phyloP scores from a whole-genome alignment of 2,797 vertebrate species.

The Lophotriccus pileatus region DNA sequence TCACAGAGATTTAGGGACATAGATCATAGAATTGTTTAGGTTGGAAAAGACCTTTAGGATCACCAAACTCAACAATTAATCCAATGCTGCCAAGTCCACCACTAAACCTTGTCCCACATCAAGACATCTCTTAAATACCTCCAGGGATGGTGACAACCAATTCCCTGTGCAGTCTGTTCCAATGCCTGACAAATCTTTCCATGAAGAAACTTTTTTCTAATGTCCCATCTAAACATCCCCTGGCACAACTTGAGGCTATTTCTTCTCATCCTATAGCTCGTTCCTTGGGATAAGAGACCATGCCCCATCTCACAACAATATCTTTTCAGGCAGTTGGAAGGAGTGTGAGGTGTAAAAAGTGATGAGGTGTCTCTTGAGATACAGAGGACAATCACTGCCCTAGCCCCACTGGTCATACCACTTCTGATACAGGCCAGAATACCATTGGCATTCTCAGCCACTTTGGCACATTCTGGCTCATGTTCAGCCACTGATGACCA shows the following conservation, averaged over 20 bases:
- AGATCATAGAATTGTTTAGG: background rate
- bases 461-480: accelerated
- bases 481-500: background rate
- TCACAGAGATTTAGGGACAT: background rate
- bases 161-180: background rate
- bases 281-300: background rate
- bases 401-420: background rate
- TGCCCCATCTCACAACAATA: background rate
- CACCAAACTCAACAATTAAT: background rate
- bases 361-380: background rate
- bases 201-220: background rate
- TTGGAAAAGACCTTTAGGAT: background rate
- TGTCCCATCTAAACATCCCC: background rate
- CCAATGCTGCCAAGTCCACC: background rate
- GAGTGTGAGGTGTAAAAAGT: background rate
- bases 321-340: background rate
- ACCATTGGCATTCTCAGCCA: background rate
- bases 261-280: background rate
- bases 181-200: background rate
- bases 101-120: background rate
- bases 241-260: background rate
- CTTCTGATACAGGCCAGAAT: no score
- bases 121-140: background rate
- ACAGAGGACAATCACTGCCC: background rate
- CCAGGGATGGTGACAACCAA: background rate